These are phyloP conservation scores for Pelmatolapia mariae DNA, from an alignment of 2,113 vertebrate species.

Conservation along the genomic window DNA sequence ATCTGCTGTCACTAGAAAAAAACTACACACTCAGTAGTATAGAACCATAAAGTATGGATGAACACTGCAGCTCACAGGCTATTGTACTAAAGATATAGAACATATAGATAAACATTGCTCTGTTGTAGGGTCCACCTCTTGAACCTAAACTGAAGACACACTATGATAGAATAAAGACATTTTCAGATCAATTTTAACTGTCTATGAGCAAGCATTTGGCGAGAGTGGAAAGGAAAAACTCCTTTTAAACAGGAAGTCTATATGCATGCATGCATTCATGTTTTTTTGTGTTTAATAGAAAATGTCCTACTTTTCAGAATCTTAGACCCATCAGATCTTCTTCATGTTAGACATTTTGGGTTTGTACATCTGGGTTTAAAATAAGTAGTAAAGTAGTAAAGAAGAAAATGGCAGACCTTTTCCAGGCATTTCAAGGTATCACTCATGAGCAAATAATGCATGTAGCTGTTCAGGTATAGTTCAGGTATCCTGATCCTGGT, in stretches of 20 bases:
- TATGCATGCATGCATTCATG: neutral
- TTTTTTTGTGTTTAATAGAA: neutral
- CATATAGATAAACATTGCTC: neutral
- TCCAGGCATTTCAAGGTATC: neutral
- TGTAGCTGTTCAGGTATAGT: neutral
- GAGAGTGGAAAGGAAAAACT: neutral
- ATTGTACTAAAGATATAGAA: neutral
- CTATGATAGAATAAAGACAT: neutral
- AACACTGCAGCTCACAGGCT: neutral
- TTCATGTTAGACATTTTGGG: neutral
- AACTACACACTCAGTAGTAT: neutral
- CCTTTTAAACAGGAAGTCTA: neutral
- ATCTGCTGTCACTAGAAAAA: neutral
- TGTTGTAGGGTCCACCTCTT: neutral
- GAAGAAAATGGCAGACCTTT: neutral
- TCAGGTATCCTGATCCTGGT: neutral
- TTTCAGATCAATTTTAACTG: neutral
- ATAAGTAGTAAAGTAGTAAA: neutral
- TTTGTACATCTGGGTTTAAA: neutral
- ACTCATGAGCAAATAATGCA: neutral
- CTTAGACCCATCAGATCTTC: neutral
- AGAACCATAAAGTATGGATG: neutral
- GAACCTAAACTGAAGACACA: neutral
- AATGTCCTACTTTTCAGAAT: neutral
- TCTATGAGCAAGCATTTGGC: neutral